Evolutionary conservation across 2,888 invertebrate species (phyloP).

Genomic region (Caenorhabditis drosophilae): DNA sequence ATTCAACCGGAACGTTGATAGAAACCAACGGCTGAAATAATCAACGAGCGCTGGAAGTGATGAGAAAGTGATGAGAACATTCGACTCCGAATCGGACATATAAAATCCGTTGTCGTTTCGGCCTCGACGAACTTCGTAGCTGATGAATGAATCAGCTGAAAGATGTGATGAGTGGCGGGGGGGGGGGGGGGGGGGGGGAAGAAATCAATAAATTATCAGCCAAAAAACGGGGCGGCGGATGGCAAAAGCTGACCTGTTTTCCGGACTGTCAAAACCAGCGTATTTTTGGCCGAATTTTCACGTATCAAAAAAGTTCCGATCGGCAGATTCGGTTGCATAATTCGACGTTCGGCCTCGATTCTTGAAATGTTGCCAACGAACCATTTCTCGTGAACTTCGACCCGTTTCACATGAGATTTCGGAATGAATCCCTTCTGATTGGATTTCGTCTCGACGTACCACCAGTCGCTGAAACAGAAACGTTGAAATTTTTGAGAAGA

Average conservation of each 20-base stretch:
- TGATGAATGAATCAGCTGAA: slow-evolving; percentile 14
- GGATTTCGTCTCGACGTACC: slow-evolving; percentile 25
- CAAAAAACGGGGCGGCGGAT: no score
- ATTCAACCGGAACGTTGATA: no score
- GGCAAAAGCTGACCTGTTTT: slow-evolving; percentile 11
- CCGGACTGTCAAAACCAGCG: slow-evolving; percentile 23
- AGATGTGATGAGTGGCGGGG: no score
- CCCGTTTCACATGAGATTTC: slow-evolving; percentile 18
- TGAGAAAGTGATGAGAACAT: slow-evolving; percentile 15
- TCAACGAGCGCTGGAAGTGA: slow-evolving; percentile 20
- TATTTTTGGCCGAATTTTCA: slow-evolving; percentile 19
- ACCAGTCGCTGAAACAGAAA: slow-evolving; percentile 25
- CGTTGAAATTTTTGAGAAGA: not conserved
- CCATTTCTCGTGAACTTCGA: slow-evolving; percentile 27
- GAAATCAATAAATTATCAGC: no score
- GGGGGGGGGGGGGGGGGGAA: no score
- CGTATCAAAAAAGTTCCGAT: slow-evolving; percentile 35
- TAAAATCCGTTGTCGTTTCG: slow-evolving; percentile 13
- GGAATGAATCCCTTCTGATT: slow-evolving; percentile 24
- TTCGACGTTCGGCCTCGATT: slow-evolving; percentile 23
- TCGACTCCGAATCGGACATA: slow-evolving; percentile 18
- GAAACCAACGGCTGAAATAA: not conserved
- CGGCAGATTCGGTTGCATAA: slow-evolving; percentile 33
- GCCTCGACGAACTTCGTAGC: slow-evolving; percentile 18
- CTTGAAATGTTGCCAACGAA: slow-evolving; percentile 34